These are phyloP conservation scores for Sialis fuliginosa DNA, from an alignment of 2,888 invertebrate genomes.

Conservation along the genomic window DNA sequence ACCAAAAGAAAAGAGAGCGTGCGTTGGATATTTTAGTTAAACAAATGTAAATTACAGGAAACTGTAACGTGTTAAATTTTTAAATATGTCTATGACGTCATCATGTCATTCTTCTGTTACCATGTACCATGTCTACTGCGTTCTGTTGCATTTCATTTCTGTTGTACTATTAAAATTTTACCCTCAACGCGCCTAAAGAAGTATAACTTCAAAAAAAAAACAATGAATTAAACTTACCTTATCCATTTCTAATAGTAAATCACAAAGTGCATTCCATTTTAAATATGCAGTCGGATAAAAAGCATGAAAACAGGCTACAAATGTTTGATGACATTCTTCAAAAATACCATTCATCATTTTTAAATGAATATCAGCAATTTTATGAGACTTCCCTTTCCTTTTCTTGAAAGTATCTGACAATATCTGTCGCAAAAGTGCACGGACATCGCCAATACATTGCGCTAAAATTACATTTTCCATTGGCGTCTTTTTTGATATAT, in stretches of 20 bases:
- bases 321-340: constrained; percentile 79
- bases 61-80: too few species aligned
- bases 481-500: constrained; percentile 25
- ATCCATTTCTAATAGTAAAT: constrained; percentile 51
- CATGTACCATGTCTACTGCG: too few species aligned
- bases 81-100: too few species aligned
- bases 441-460: constrained; percentile 71
- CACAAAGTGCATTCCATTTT: constrained; percentile 86
- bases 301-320: constrained; percentile 83
- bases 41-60: too few species aligned
- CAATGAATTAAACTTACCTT: constrained; percentile 29
- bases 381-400: constrained; percentile 26
- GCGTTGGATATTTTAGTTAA: too few species aligned
- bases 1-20: too few species aligned
- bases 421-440: constrained; percentile 64
- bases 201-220: too few species aligned
- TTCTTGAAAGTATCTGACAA: constrained; percentile 44
- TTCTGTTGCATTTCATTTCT: not conserved
- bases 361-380: constrained; percentile 29
- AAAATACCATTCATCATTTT: constrained; percentile 56
- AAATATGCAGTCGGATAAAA: constrained; percentile 88
- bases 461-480: constrained; percentile 62
- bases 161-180: not conserved
- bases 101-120: too few species aligned
- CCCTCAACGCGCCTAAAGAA: too few species aligned